phyloP scores from a whole-genome alignment of 53 echinoderm and acorn worm species.

The Temnopleurus reevesii region DNA sequence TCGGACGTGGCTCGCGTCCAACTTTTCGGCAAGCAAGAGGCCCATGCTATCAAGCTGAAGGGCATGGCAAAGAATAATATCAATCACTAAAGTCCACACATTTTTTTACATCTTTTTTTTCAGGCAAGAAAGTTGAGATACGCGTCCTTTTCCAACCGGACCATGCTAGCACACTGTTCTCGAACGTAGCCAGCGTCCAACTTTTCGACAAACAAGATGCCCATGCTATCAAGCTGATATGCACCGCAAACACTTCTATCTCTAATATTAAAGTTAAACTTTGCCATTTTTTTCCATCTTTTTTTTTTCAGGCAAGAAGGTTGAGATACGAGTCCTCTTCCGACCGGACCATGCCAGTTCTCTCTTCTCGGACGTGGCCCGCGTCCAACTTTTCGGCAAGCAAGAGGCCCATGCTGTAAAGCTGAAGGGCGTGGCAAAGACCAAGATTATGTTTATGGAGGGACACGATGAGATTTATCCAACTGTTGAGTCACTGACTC shows the following conservation, averaged over 20 bases:
- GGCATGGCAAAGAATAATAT: constrained; percentile 82
- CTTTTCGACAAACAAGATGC: constrained; percentile 83
- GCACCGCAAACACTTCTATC: constrained; percentile 57
- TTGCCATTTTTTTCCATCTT: background rate
- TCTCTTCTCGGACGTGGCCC: constrained; percentile 81
- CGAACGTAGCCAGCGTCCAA: constrained; percentile 79
- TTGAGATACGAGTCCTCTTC: constrained; percentile 87
- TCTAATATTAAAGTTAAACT: too few species aligned
- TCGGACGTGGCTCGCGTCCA: constrained; percentile 81
- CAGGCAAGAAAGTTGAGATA: constrained; percentile 78
- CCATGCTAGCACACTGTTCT: constrained; percentile 80
- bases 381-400: constrained; percentile 85
- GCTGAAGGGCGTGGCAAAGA: constrained; percentile 80
- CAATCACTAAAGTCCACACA: constrained; percentile 69
- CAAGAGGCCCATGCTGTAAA: constrained; percentile 79
- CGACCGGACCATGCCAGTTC: constrained; percentile 94
- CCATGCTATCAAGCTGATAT: constrained; percentile 72
- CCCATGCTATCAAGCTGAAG: constrained; percentile 71
- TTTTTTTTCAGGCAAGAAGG: constrained; percentile 76
- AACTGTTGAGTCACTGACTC: constrained; percentile 75
- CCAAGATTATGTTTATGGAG: constrained; percentile 84
- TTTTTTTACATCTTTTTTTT: too few species aligned
- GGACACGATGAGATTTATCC: constrained; percentile 86
- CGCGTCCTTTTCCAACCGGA: constrained; percentile 85
- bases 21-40: constrained; percentile 82